Evolutionary conservation across 2,888 invertebrate species (phyloP), one percentile per base, ranked within the genome.

Genomic region (Cepaea hortensis): DNA sequence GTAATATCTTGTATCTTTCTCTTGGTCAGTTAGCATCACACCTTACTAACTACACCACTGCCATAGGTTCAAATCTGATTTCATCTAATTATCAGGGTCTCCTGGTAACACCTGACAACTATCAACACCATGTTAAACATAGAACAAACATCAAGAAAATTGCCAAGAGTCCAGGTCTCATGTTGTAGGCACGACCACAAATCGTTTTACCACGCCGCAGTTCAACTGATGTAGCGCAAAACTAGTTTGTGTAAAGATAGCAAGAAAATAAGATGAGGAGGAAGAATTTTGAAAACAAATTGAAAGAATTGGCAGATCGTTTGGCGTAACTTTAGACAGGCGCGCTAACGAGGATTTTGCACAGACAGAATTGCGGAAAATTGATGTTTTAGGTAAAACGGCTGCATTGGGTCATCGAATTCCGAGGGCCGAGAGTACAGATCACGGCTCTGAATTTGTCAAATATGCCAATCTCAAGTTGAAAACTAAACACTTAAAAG

Each of bases 281-380:
- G 35, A 70, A 72, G 48, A 81, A 72, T 65, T 81, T 35, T 81
- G 68, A 81, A 70, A 65, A 81, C 72, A 81, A 81, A 81, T 81
- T 70, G 81, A 72, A 70, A 23, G 81, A 81, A 81, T 81, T 81
- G 81, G 81, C 81, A 81, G 70, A 81, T 81, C 65, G 81, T 72
- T 81, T 68, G 46, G 70, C 23, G 81, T 81, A 81, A 81, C 50
- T 11, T 70, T 48, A 81, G 81, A 70, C 55, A 1, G 23, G 23
- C 55, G 20, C 23, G 81, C 81, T 81, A 81, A 81, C 35, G 35
- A 35, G 35, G 35, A 35, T 35, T 35, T 35, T 35, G 35, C 35
- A 35, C 35, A 35, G 35, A 35, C 35, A 35, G 35, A 35, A 35
- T 35, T 35, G 35, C 35, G 35, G 35, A 35, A 35, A 35, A 35